Evolutionary conservation across 2,888 invertebrate genomes (phyloP), one percentile per base, ranked within the genome.

Genomic region (Aphrophora alni): DNA sequence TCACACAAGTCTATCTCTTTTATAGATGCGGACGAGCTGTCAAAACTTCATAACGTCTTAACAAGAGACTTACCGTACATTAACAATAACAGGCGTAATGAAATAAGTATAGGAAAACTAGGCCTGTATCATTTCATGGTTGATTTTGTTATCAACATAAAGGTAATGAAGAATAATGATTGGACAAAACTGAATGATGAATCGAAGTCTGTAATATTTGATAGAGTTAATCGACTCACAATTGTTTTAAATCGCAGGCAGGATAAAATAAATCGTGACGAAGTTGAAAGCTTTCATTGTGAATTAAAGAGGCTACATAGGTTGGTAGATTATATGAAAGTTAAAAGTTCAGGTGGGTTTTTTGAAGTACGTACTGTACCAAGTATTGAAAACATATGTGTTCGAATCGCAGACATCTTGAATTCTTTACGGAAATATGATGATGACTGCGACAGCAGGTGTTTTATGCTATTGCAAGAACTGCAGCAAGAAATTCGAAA

Each of bases 251-350:
- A 33, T 25, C 71, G 74, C 25, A 51, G 78, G 17, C 12, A n/a
- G 0, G 14, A 74, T 25, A 79, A 79, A 33, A 79, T 79, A 24
- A 79, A 28, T 38, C 28, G 69, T 38, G 33, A 79, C 17, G 78
- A 79, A 33, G 69, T 79, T 59, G 12, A 74, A 59, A 68, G 74
- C 21, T 79, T 79, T 72, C 27, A 68, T 68, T 24, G 28, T 1
- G 78, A 79, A 68, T 33, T 79, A 7, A 79, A 68, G 27, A 59
- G 78, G 25, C 25, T 79, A n/a, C 74, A 68, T 24, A 25, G 74
- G n/a, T 33, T 79, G n/a, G 24, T 44, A 27, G 78, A 79, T 68
- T 38, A 68, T 59, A 24, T 79, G 7, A 12, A 59, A 21, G 14
- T 59, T 59, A 59, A n/a, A 59, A 21, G 21, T 59, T 21, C 5